These are phyloP conservation scores for Cheilinus undulatus DNA, from an alignment of 2,113 vertebrate genomes.

Conservation along the genomic window DNA sequence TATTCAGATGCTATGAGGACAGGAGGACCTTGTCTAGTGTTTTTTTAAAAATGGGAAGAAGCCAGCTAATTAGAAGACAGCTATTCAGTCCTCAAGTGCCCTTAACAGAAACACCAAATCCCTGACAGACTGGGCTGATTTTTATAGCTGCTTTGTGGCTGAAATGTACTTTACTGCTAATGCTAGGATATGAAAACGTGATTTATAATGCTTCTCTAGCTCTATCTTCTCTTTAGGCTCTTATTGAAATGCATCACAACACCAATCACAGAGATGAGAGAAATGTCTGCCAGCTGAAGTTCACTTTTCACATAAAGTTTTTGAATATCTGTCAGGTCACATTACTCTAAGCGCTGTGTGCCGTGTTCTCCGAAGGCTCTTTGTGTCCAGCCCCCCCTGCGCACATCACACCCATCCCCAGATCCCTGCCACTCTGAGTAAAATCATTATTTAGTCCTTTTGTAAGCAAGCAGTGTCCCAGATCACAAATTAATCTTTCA, in stretches of 20 bases:
- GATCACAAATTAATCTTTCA: conserved; percentile 88
- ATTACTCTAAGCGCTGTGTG: conserved; percentile 46
- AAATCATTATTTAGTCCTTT: conserved; percentile 87
- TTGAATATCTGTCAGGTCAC: conserved; percentile 61
- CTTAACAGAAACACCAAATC: conserved; percentile 47
- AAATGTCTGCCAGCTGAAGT: conserved; percentile 23
- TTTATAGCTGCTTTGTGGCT: conserved; percentile 33
- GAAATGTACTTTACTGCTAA: conserved; percentile 37
- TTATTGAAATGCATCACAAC: conserved; percentile 12
- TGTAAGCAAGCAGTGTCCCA: conserved; percentile 85
- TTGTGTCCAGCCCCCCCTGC: conserved; percentile 60
- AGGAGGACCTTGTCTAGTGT: background rate
- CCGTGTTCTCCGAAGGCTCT: conserved; percentile 61
- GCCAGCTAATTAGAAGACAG: conserved; percentile 45
- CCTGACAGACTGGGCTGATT: conserved; percentile 21
- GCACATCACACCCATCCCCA: conserved; percentile 68
- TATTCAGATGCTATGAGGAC: conserved; percentile 36
- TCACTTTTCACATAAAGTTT: conserved; percentile 61
- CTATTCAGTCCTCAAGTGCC: conserved; percentile 19
- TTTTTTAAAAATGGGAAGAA: conserved; percentile 32
- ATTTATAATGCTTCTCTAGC: conserved; percentile 23
- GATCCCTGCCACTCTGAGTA: conserved; percentile 80
- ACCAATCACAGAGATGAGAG: conserved; percentile 33
- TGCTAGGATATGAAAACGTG: conserved; percentile 7
- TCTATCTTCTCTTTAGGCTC: conserved; percentile 8